Evolutionary conservation across 2,888 invertebrate species (phyloP).

Genomic region (Stenoptilia bipunctidactyla): DNA sequence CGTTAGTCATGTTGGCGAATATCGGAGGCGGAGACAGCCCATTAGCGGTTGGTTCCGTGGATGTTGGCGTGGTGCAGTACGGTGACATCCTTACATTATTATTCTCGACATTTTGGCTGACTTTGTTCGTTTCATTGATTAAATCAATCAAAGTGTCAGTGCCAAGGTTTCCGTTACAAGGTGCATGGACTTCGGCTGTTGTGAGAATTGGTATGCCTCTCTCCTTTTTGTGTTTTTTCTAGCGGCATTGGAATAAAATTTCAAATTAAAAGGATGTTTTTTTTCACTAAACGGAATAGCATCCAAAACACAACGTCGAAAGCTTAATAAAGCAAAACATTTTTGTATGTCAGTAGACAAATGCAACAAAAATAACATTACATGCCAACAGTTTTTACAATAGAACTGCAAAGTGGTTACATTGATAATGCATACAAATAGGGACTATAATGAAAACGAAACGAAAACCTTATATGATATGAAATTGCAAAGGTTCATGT

Average conservation of each 20-base stretch:
- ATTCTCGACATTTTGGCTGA: constrained; percentile 36
- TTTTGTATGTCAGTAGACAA: no score
- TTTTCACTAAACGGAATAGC: no score
- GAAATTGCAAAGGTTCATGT: no score
- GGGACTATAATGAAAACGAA: no score
- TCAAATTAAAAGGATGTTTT: no score
- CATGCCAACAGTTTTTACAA: no score
- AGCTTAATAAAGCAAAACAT: no score
- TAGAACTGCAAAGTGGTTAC: no score
- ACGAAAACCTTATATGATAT: no score
- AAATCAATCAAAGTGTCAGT: constrained; percentile 38
- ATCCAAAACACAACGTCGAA: no score
- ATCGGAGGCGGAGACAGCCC: constrained; percentile 28
- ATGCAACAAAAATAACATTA: no score
- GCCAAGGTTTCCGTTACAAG: constrained; percentile 31
- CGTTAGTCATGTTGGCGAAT: constrained; percentile 46
- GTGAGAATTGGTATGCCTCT: constrained; percentile 19
- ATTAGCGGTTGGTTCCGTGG: constrained; percentile 22
- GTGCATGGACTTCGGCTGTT: constrained; percentile 20
- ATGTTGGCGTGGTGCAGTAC: constrained; percentile 25
- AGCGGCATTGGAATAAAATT: constrained; percentile 18
- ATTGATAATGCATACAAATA: no score
- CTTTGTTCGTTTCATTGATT: constrained; percentile 25
- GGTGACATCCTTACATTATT: constrained; percentile 38
- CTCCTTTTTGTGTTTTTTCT: constrained; percentile 23